A percentile compares a stretch with the other conserved stretches of the same genome.
These are phyloP conservation scores for Eulemur coronatus DNA, from an alignment of 2,797 vertebrate genomes.

Conservation along the genomic window DNA sequence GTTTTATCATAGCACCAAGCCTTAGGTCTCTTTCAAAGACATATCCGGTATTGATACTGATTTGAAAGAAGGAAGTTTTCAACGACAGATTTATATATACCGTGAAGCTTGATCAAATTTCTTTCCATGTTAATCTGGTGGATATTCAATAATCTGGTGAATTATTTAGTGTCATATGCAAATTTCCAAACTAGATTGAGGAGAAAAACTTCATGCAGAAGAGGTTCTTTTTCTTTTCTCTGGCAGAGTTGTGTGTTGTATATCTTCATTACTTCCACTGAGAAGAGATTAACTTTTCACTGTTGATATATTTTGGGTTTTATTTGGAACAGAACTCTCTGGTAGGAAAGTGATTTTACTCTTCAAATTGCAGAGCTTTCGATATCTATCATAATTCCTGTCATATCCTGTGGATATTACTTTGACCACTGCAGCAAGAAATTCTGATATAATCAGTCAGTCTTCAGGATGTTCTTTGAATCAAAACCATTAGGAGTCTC, in stretches of 20 bases:
- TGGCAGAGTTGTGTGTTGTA: background rate
- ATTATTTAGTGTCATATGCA: constrained; percentile 4
- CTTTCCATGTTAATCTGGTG: background rate
- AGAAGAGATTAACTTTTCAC: constrained; percentile 63
- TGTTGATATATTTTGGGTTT: constrained; percentile 54
- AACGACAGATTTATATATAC: background rate
- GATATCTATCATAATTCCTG: constrained; percentile 65
- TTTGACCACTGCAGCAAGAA: constrained; percentile 62
- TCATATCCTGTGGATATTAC: constrained; percentile 60
- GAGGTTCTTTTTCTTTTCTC: background rate
- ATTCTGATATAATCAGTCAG: constrained; percentile 61
- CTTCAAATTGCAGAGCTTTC: constrained; percentile 43
- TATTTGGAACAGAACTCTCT: constrained; percentile 50
- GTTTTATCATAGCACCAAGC: background rate
- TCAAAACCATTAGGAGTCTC: constrained; percentile 56
- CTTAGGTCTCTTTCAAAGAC: background rate
- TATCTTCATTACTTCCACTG: constrained; percentile 54
- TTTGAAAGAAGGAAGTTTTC: background rate
- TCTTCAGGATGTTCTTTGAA: constrained; percentile 61
- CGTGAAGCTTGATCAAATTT: background rate
- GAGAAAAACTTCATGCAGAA: background rate
- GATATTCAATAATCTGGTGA: constrained; percentile 1
- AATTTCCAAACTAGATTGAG: background rate
- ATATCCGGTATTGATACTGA: background rate
- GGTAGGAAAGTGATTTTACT: constrained; percentile 69